Evolutionary conservation across 1,140 invertebrate genomes (phyloP).

Genomic region (Episyrphus balteatus): DNA sequence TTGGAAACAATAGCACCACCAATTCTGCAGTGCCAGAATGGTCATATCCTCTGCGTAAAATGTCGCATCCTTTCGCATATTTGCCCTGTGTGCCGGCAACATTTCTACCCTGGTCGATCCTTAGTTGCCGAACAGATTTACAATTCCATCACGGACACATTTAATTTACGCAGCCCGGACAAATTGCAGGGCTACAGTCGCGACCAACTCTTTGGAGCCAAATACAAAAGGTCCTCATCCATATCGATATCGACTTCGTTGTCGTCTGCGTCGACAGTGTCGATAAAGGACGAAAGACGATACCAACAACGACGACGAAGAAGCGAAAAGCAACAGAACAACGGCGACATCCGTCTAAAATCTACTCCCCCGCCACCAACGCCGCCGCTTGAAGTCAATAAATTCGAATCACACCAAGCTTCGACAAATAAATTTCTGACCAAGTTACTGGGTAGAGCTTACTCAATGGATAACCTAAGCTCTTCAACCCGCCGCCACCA

Average conservation of each 20-base stretch:
- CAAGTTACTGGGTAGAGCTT: slow-evolving; percentile 28
- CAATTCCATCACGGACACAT: slow-evolving; percentile 38
- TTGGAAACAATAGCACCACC: slow-evolving; percentile 49
- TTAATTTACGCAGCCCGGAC: slow-evolving; percentile 29
- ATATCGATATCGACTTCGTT: neutral
- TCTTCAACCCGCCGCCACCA: neutral
- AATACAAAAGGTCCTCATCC: slow-evolving; percentile 14
- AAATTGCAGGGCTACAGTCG: slow-evolving; percentile 23
- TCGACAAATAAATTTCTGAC: slow-evolving; percentile 24
- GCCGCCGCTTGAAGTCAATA: no score
- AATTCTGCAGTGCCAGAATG: slow-evolving; percentile 53
- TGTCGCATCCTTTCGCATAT: slow-evolving; percentile 46
- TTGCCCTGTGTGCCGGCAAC: slow-evolving; percentile 50
- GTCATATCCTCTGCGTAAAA: slow-evolving; percentile 49
- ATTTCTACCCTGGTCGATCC: slow-evolving; percentile 22
- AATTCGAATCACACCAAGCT: no score
- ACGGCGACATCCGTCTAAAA: neutral
- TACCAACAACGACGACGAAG: neutral
- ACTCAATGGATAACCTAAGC: slow-evolving; percentile 31
- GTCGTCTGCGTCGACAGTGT: neutral
- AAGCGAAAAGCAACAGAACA: neutral
- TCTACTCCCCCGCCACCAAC: neutral
- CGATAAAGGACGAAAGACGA: neutral
- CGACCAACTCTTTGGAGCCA: slow-evolving; percentile 18
- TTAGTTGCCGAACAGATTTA: slow-evolving; percentile 37